Conservation (phyloP, 2,797 vertebrate species). For the Sebastes glaucus region DNA sequence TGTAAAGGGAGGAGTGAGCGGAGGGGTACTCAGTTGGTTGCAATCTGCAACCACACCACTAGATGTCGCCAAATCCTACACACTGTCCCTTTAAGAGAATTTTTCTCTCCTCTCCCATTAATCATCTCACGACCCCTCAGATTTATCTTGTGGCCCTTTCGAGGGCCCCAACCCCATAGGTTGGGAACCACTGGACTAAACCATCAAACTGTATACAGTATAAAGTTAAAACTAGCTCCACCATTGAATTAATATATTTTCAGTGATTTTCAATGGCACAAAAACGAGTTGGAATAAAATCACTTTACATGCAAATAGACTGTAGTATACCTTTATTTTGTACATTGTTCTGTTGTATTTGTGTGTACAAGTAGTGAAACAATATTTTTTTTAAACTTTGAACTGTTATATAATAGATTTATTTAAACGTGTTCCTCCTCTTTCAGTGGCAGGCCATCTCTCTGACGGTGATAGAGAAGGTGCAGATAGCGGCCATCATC, state of each 20-base stretch:
- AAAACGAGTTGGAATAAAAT: background rate
- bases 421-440: background rate
- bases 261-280: background rate
- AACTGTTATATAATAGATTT: background rate
- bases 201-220: background rate
- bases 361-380: background rate
- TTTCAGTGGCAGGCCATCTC: constrained; percentile 95
- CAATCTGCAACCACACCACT: no score
- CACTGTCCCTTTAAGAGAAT: no score
- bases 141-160: background rate
- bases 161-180: background rate
- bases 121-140: background rate
- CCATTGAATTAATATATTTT: background rate
- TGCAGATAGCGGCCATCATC: constrained; percentile 94
- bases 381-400: background rate
- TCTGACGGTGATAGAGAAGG: constrained; percentile 95
- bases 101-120: background rate
- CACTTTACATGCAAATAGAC: background rate
- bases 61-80: no score
- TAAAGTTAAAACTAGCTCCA: background rate
- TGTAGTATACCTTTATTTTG: background rate
- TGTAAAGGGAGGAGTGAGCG: fast-evolving
- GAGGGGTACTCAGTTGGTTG: no score
- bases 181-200: background rate
- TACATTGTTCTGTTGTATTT: background rate